Percentiles rank a stretch among this genome's conserved stretches.
These are phyloP conservation scores for Drosophila cardini DNA, from an alignment of 1,140 invertebrate species.

Conservation along the genomic window DNA sequence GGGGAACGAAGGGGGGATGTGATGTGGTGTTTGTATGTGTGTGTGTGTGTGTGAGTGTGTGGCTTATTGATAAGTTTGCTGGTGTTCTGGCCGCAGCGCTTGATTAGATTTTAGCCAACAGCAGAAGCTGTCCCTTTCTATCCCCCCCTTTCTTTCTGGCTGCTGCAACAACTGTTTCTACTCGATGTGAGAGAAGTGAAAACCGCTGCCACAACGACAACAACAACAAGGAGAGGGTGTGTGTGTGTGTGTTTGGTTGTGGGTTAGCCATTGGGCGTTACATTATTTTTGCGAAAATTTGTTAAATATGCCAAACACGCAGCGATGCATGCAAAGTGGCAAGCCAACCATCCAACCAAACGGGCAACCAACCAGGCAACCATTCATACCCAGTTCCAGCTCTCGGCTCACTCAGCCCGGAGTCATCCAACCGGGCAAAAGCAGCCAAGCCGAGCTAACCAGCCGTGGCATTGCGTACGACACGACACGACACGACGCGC, in stretches of 20 bases:
- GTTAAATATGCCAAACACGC: constrained; percentile 83
- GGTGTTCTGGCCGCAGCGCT: constrained; percentile 70
- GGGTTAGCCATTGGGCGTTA: constrained; percentile 34
- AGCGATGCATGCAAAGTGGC: constrained; percentile 81
- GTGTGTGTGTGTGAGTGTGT: constrained; percentile 32
- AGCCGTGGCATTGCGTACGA: constrained; percentile 74
- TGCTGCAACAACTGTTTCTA: constrained; percentile 9
- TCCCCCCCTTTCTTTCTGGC: background rate
- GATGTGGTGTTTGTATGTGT: background rate
- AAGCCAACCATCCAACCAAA: constrained; percentile 42
- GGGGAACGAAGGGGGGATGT: background rate
- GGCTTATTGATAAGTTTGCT: constrained; percentile 65
- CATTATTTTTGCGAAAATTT: constrained; percentile 83
- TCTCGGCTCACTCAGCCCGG: background rate
- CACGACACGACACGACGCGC: constrained; percentile 46
- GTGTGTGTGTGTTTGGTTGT: too few species aligned
- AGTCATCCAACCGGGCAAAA: constrained; percentile 45
- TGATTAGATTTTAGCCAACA: constrained; percentile 77
- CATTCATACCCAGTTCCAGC: background rate
- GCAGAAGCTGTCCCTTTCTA: constrained; percentile 20
- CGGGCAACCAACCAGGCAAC: constrained; percentile 27
- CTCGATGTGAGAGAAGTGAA: constrained; percentile 43
- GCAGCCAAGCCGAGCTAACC: constrained; percentile 60
- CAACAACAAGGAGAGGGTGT: constrained; percentile 2
- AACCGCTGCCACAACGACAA: constrained; percentile 62